A percentile compares a stretch with the other conserved stretches of the same genome.
phyloP scores from a whole-genome alignment of 2,113 vertebrate species.

The Neotoma lepida region DNA sequence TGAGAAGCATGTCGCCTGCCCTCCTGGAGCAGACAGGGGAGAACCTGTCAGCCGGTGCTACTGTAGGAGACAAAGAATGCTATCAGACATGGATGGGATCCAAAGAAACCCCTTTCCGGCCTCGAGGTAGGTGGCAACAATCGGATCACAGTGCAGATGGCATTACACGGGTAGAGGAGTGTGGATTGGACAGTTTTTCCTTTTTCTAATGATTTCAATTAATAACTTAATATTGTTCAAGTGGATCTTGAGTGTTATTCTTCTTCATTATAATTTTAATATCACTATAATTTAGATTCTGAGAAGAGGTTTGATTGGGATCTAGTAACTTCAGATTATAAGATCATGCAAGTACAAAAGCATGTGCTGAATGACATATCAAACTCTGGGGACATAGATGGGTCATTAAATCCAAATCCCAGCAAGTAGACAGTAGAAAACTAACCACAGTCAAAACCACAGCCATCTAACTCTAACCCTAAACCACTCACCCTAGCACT shows the following conservation, averaged over 20 bases:
- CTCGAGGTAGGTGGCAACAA: constrained; percentile 75
- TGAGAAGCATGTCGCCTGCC: constrained; percentile 52
- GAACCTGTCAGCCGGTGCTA: constrained; percentile 35
- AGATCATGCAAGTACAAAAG: neutral
- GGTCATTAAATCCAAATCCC: neutral
- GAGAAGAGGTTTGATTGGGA: neutral
- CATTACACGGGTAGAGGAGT: neutral
- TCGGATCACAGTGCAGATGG: neutral
- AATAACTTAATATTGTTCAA: neutral
- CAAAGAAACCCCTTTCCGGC: constrained; percentile 76
- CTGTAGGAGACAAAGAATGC: neutral
- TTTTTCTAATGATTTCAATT: neutral
- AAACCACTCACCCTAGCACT: neutral
- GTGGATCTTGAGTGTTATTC: neutral
- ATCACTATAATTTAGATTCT: neutral
- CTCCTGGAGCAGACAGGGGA: constrained; percentile 49
- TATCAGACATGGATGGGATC: constrained; percentile 78
- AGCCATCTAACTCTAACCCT: too few species aligned
- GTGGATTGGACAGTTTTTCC: too few species aligned
- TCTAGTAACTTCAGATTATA: neutral
- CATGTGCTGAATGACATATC: neutral
- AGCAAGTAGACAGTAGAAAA: neutral
- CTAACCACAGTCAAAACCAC: too few species aligned
- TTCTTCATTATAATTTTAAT: neutral
- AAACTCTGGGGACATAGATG: neutral